Evolutionary conservation across 2,113 vertebrate species (phyloP).

Genomic region (Colossoma macropomum): DNA sequence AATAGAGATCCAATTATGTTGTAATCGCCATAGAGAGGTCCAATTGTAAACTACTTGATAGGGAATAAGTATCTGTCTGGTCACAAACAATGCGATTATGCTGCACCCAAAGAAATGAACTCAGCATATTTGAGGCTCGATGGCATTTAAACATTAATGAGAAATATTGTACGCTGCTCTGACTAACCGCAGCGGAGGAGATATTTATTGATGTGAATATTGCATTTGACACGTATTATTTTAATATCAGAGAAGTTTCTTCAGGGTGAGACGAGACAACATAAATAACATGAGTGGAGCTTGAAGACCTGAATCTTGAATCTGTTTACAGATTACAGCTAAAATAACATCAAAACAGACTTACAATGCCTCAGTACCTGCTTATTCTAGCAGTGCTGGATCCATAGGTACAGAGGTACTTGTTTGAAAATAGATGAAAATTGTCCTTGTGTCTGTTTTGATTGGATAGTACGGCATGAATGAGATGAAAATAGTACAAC

Average conservation of each 20-base stretch:
- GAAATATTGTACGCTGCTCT: neutral
- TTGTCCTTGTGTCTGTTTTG: neutral
- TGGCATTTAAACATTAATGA: constrained; percentile 23
- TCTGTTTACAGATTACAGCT: neutral
- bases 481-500: too few relatives aligned
- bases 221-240: constrained; percentile 4
- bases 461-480: neutral
- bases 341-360: neutral
- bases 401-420: neutral
- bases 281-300: constrained; percentile 10
- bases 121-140: constrained; percentile 3
- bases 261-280: neutral
- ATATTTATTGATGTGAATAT: constrained; percentile 15
- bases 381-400: too few relatives aligned
- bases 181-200: neutral
- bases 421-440: neutral
- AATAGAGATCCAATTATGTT: neutral
- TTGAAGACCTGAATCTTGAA: neutral
- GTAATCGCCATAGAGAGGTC: constrained; percentile 8
- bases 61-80: neutral
- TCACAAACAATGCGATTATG: neutral
- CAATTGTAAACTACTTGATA: neutral
- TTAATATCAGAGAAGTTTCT: constrained; percentile 11
- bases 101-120: neutral
- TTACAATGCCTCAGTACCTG: neutral